Percentiles rank a stretch among this genome's conserved stretches.
These are phyloP conservation scores for Tenodera sinensis DNA, from an alignment of 2,888 invertebrate genomes.

Conservation along the genomic window DNA sequence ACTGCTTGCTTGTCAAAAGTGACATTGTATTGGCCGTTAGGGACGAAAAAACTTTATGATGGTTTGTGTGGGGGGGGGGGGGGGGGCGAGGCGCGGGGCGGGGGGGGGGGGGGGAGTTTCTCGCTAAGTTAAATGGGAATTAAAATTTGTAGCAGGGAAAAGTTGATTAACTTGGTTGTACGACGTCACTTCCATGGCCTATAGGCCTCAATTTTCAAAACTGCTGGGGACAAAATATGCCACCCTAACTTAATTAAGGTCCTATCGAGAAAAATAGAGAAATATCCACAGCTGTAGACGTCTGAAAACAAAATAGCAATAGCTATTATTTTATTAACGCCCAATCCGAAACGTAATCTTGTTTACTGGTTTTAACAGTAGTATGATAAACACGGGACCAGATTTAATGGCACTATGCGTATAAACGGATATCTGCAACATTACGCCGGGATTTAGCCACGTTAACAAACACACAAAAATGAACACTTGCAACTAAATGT, in stretches of 20 bases:
- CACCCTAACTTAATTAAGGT: slow-evolving; percentile 6
- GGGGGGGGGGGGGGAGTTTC: too few species aligned
- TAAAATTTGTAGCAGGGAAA: background rate
- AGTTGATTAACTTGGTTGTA: background rate
- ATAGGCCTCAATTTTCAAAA: background rate
- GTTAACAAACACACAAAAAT: too few species aligned
- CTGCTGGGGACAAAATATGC: background rate
- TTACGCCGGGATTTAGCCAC: too few species aligned
- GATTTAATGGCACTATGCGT: background rate
- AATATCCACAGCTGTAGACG: background rate
- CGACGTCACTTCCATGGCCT: background rate
- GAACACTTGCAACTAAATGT: too few species aligned
- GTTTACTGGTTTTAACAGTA: background rate
- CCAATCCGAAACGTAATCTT: background rate
- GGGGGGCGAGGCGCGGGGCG: too few species aligned
- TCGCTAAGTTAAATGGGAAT: background rate
- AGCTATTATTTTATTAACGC: background rate
- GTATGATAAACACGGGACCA: background rate
- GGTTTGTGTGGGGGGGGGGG: background rate
- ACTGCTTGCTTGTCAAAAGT: background rate
- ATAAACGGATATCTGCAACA: too few species aligned
- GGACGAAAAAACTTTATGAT: background rate
- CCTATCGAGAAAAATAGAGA: background rate
- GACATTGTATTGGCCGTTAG: background rate
- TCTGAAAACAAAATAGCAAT: background rate